Percentiles rank a stretch among this genome's conserved stretches.
Conservation (phyloP, 1,140 invertebrate genomes). For the Drosophila quadrilineata region DNA sequence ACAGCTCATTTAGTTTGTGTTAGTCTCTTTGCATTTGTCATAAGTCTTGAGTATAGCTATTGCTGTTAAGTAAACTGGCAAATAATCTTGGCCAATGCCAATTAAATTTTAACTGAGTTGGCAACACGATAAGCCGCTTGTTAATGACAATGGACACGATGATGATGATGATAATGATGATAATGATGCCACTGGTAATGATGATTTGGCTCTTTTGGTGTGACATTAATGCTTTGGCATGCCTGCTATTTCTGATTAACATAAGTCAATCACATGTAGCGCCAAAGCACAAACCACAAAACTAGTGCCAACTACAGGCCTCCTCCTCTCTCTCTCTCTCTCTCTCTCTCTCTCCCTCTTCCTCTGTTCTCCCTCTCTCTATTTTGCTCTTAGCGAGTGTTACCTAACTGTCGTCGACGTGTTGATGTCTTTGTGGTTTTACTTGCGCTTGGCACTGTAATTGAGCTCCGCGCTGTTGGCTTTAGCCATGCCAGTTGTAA, state of each 20-base stretch:
- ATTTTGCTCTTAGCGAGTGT: background rate
- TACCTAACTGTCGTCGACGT: constrained; percentile 30
- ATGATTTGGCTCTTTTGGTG: too few relatives aligned
- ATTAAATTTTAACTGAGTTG: constrained; percentile 26
- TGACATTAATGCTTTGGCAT: constrained; percentile 4
- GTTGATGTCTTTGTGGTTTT: constrained; percentile 52
- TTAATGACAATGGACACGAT: background rate
- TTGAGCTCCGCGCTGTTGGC: too few relatives aligned
- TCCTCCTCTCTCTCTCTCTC: background rate
- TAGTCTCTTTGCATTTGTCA: background rate
- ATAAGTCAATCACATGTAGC: constrained; percentile 46
- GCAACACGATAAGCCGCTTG: constrained; percentile 1
- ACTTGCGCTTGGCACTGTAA: background rate
- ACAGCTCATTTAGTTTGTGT: constrained; percentile 6
- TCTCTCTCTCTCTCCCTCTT: background rate
- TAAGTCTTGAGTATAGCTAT: too few relatives aligned
- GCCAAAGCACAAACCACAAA: constrained; percentile 50
- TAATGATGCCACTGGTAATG: too few relatives aligned
- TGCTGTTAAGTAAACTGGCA: background rate
- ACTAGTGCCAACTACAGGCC: constrained; percentile 45
- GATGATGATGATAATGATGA: constrained; percentile 21
- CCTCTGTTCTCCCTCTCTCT: background rate
- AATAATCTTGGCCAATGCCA: background rate
- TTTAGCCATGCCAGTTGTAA: too few relatives aligned
- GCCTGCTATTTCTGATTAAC: constrained; percentile 36